These are phyloP conservation scores for Cardiocondyla obscurior DNA, from an alignment of 1,140 invertebrate species.

Conservation along the genomic window DNA sequence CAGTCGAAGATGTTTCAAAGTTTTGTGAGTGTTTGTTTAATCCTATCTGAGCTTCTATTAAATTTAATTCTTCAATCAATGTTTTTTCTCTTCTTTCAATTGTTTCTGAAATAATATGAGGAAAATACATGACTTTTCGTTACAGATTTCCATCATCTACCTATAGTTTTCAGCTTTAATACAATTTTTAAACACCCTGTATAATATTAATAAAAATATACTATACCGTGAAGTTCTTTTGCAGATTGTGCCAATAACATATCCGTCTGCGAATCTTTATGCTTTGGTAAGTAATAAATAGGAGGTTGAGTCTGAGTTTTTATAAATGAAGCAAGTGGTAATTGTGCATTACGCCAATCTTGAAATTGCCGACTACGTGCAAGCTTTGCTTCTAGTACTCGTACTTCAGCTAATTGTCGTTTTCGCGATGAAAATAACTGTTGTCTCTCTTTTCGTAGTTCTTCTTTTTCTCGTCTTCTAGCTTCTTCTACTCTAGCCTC, in stretches of 20 bases:
- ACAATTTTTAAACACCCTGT: too few species aligned
- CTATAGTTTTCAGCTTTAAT: too few species aligned
- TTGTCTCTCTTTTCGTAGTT: slow-evolving; percentile 92
- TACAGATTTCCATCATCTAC: too few species aligned
- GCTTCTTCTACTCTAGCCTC: slow-evolving; percentile 97
- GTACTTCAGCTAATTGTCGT: slow-evolving; percentile 94
- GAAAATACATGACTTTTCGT: background rate
- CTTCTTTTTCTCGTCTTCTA: slow-evolving; percentile 93
- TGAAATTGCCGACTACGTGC: slow-evolving; percentile 94
- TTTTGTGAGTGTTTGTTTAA: slow-evolving; percentile 76
- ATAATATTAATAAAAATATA: slow-evolving; percentile 24
- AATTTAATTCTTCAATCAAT: slow-evolving; percentile 82
- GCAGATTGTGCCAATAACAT: slow-evolving; percentile 85
- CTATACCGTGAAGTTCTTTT: slow-evolving; percentile 86
- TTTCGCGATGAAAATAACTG: slow-evolving; percentile 93
- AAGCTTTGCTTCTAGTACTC: slow-evolving; percentile 95
- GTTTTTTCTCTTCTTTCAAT: slow-evolving; percentile 84
- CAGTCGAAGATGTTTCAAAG: slow-evolving; percentile 62
- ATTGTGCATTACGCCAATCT: slow-evolving; percentile 92
- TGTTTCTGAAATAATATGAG: slow-evolving; percentile 74
- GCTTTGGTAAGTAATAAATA: slow-evolving; percentile 94
- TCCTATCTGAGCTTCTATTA: slow-evolving; percentile 79
- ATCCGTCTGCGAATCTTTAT: slow-evolving; percentile 86
- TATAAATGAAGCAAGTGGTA: slow-evolving; percentile 92
- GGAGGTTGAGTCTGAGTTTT: slow-evolving; percentile 93